Percentiles rank a stretch among this genome's conserved stretches.
Evolutionary conservation across 1,140 invertebrate species (phyloP).

Genomic region (Meteorus sp.): DNA sequence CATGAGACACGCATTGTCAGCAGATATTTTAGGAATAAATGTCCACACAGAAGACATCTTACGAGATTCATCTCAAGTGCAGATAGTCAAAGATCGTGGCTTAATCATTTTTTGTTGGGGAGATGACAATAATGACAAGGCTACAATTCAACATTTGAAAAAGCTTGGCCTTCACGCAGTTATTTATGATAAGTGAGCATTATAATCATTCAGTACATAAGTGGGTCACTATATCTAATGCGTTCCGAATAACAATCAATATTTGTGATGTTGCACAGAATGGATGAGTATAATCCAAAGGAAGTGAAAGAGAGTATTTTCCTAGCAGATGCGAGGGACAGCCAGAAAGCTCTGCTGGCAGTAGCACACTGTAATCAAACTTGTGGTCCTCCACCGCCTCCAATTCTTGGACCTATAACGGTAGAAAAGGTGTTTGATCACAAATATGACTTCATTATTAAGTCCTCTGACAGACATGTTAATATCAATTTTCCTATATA

Average conservation of each 20-base stretch:
- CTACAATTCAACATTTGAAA: constrained; percentile 85
- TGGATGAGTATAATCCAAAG: constrained; percentile 77
- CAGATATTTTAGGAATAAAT: constrained; percentile 84
- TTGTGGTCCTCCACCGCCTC: constrained; percentile 33
- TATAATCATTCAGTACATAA: too few relatives aligned
- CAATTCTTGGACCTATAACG: constrained; percentile 32
- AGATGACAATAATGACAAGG: constrained; percentile 88
- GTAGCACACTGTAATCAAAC: constrained; percentile 55
- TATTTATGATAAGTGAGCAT: constrained; percentile 84
- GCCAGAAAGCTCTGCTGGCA: constrained; percentile 66
- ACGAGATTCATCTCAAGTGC: constrained; percentile 77
- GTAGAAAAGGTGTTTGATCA: constrained; percentile 29
- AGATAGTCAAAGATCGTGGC: constrained; percentile 73
- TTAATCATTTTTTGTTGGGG: constrained; percentile 95
- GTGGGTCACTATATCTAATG: too few relatives aligned
- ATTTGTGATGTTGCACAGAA: constrained; percentile 47
- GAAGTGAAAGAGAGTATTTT: constrained; percentile 85
- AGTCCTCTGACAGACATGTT: not conserved
- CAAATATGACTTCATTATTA: not conserved
- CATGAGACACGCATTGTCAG: constrained; percentile 76
- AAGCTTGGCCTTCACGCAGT: constrained; percentile 87
- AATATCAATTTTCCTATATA: constrained; percentile 26
- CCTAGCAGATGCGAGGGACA: constrained; percentile 75
- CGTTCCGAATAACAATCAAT: too few relatives aligned
- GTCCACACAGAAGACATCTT: constrained; percentile 91